Percentiles rank a stretch among this genome's conserved stretches.
Conservation (phyloP, 1,140 invertebrate genomes). For the Cotesia vestalis region DNA sequence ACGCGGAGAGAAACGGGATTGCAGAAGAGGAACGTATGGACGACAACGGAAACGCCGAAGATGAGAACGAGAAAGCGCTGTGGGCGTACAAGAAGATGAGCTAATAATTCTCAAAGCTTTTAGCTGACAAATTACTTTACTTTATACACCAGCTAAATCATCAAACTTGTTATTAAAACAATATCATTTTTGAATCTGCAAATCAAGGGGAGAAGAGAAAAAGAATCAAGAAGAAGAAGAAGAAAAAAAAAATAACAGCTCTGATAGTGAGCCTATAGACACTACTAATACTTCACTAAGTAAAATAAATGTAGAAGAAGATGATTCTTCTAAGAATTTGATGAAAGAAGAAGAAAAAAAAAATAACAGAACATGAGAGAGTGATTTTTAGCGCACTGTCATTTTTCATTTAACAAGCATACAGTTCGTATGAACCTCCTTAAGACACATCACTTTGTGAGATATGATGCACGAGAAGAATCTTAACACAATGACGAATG, state of each 20-base stretch:
- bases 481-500: constrained; percentile 1
- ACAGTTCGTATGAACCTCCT: not conserved
- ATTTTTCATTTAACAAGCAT: constrained; percentile 4
- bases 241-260: too few relatives aligned
- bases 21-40: constrained; percentile 21
- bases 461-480: not conserved
- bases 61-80: constrained; percentile 10
- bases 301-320: not conserved
- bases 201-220: too few relatives aligned
- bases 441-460: constrained; percentile 26
- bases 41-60: not conserved
- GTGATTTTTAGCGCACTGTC: constrained; percentile 5
- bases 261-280: too few relatives aligned
- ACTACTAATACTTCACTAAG: too few relatives aligned
- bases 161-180: constrained; percentile 3
- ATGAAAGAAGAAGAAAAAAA: not conserved
- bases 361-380: too few relatives aligned
- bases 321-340: not conserved
- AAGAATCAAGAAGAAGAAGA: too few relatives aligned
- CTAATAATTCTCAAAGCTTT: constrained; percentile 20
- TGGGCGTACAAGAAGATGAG: constrained; percentile 16
- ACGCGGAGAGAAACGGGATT: constrained; percentile 30
- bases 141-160: constrained; percentile 9
- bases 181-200: not conserved
- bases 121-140: constrained; percentile 1